Evolutionary conservation across 2,113 vertebrate species (phyloP).

Genomic region (Struthidea cinerea): DNA sequence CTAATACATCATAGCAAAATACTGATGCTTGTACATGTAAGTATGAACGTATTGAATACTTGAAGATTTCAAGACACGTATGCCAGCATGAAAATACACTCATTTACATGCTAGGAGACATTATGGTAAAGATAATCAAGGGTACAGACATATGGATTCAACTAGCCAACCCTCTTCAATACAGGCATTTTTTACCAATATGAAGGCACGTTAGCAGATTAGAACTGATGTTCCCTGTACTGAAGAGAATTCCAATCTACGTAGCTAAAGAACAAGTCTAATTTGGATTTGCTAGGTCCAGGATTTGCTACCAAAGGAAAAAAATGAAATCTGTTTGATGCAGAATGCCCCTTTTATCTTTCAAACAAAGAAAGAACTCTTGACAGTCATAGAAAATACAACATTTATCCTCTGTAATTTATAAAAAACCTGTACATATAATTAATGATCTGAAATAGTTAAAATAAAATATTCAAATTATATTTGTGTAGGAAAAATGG

Average conservation of each 20-base stretch:
- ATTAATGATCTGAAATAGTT: constrained; percentile 65
- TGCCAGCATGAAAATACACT: constrained; percentile 13
- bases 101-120: constrained; percentile 3
- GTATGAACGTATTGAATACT: background rate
- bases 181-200: background rate
- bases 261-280: background rate
- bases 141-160: background rate
- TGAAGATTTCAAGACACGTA: background rate
- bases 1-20: background rate
- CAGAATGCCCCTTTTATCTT: background rate
- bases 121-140: constrained; percentile 7
- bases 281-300: background rate
- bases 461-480: constrained; percentile 63
- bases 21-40: background rate
- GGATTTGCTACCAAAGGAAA: constrained; percentile 11
- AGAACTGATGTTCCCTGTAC: background rate
- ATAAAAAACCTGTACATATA: constrained; percentile 37
- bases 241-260: background rate
- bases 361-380: background rate
- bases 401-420: constrained; percentile 25
- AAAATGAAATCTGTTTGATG: constrained; percentile 23
- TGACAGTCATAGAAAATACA: background rate
- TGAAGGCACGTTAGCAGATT: background rate
- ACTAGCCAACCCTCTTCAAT: background rate
- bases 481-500: constrained; percentile 59